Percentiles rank a stretch among this genome's conserved stretches.
Evolutionary conservation across 2,888 invertebrate genomes (phyloP).

Genomic region (Thyatira batis): DNA sequence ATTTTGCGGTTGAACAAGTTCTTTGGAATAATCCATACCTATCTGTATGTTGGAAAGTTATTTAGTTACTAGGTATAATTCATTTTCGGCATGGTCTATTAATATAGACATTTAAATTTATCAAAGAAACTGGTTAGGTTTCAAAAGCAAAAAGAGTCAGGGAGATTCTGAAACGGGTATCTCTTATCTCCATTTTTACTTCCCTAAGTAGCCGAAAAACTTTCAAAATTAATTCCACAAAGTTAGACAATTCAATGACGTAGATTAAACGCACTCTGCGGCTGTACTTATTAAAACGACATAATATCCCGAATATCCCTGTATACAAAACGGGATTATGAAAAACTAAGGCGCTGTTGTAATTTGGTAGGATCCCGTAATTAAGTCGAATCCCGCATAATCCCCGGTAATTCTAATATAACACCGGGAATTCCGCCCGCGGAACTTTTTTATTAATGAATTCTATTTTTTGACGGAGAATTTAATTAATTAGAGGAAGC

Average conservation of each 20-base stretch:
- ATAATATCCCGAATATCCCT: not conserved
- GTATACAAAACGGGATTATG: constrained; percentile 12
- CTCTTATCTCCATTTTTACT: no score
- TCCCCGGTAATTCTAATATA: constrained; percentile 65
- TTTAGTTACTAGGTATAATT: no score
- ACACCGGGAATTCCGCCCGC: constrained; percentile 44
- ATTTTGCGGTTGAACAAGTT: constrained; percentile 1
- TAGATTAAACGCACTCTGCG: not conserved
- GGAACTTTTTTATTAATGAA: constrained; percentile 59
- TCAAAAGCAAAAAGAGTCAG: no score
- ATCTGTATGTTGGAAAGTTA: not conserved
- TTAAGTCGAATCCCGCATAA: constrained; percentile 62
- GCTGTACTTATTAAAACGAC: not conserved
- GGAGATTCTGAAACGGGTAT: no score
- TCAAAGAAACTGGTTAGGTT: no score
- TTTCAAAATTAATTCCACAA: no score
- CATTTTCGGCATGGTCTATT: no score
- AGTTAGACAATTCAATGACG: no score
- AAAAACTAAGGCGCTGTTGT: constrained; percentile 39
- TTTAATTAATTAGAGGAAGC: constrained; percentile 55
- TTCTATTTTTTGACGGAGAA: constrained; percentile 59
- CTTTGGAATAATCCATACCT: not conserved
- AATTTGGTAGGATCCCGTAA: constrained; percentile 52
- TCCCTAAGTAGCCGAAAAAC: no score
- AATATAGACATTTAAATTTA: no score